phyloP scores from a whole-genome alignment of 64 coral and sea anemone species.

The Porites australiensis region DNA sequence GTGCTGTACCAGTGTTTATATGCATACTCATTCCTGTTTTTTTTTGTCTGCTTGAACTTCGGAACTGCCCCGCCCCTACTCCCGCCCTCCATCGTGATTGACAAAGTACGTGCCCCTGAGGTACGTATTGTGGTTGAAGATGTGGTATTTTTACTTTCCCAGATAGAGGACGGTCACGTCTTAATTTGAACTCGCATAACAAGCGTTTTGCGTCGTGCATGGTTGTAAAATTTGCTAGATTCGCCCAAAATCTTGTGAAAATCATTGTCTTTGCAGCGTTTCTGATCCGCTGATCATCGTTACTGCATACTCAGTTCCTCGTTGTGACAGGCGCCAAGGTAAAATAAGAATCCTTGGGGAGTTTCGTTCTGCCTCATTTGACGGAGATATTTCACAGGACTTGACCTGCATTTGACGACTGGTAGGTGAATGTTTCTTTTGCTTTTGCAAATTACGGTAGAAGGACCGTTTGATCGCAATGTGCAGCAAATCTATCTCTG shows the following conservation, averaged over 20 bases:
- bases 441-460: background rate
- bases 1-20: too few species aligned
- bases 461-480: too few species aligned
- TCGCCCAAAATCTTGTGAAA: background rate
- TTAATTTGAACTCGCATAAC: background rate
- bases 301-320: slow-evolving; percentile 19
- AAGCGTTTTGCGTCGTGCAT: background rate
- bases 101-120: background rate
- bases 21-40: too few species aligned
- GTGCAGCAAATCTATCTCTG: background rate
- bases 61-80: too few species aligned
- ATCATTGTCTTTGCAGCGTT: background rate
- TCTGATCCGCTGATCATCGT: background rate
- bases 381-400: background rate
- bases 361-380: background rate
- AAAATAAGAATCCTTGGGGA: background rate
- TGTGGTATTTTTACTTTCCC: background rate
- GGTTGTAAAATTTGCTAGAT: too few species aligned
- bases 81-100: background rate
- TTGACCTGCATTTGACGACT: too few species aligned
- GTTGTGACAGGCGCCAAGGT: background rate
- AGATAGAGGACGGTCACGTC: background rate
- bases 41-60: too few species aligned
- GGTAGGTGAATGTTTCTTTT: background rate
- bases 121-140: too few species aligned